Conservation (phyloP, 2,113 vertebrate species). For the Orientallactaga bullata region DNA sequence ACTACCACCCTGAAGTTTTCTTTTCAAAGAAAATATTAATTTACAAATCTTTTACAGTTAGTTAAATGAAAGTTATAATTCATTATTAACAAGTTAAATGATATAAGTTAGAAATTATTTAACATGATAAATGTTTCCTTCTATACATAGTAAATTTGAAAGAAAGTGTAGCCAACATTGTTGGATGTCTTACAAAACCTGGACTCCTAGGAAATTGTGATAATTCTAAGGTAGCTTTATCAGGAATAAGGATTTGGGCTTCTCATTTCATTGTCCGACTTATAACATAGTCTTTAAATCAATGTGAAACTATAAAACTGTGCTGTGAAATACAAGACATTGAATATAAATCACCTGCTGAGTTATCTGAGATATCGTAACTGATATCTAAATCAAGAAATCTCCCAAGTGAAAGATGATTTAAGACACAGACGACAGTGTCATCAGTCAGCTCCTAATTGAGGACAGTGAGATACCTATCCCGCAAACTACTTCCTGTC, state of each 20-base stretch:
- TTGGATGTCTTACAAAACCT: neutral
- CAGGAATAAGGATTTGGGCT: slow-evolving; percentile 52
- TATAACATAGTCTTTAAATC: slow-evolving; percentile 21
- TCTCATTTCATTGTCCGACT: slow-evolving; percentile 61
- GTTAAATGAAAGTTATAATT: neutral
- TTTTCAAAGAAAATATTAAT: neutral
- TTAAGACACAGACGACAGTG: slow-evolving; percentile 18
- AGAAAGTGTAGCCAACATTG: neutral
- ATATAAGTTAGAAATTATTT: slow-evolving; percentile 29
- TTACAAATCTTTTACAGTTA: neutral
- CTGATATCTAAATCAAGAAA: neutral
- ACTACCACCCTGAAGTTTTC: neutral
- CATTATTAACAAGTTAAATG: neutral
- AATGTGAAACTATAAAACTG: slow-evolving; percentile 59
- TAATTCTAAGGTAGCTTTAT: slow-evolving; percentile 41
- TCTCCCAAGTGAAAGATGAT: slow-evolving; percentile 2
- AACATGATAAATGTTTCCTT: neutral
- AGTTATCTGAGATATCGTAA: slow-evolving; percentile 63
- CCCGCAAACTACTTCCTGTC: slow-evolving; percentile 65
- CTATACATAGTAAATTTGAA: neutral
- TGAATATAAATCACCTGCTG: slow-evolving; percentile 32
- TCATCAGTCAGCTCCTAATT: slow-evolving; percentile 60
- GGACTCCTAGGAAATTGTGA: neutral
- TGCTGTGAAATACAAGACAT: slow-evolving; percentile 50
- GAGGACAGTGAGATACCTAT: slow-evolving; percentile 40